Conservation (phyloP, 2,797 vertebrate species). For the Xerus rutilus region DNA sequence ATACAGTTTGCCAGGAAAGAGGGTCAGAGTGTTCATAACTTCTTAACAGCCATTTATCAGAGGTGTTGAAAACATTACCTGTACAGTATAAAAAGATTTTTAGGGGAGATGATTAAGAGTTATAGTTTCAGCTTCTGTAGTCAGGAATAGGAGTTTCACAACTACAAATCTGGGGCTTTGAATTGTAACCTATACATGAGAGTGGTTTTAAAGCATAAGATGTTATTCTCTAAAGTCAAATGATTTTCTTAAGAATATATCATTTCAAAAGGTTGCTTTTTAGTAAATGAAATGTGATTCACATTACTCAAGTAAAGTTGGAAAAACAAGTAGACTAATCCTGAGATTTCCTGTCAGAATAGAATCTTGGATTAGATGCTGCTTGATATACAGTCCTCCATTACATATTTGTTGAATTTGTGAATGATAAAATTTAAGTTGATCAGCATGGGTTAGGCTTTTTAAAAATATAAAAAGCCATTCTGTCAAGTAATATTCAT, state of each 20-base stretch:
- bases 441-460: background rate
- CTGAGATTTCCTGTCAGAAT: background rate
- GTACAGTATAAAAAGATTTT: background rate
- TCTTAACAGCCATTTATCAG: constrained; percentile 17
- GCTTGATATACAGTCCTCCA: background rate
- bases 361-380: background rate
- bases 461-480: background rate
- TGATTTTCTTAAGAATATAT: background rate
- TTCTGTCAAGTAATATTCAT: background rate
- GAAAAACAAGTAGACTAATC: background rate
- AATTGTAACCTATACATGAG: background rate
- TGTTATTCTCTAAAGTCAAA: constrained; percentile 25
- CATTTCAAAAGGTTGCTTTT: background rate
- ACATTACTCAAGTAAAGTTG: background rate
- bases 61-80: constrained; percentile 57
- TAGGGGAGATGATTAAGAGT: background rate
- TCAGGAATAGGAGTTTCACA: constrained; percentile 17
- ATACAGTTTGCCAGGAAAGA: background rate
- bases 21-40: background rate
- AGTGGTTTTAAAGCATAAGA: background rate
- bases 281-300: background rate
- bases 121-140: background rate
- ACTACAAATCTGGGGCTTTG: background rate
- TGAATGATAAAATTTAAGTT: background rate
- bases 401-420: background rate